Evolutionary conservation across 2,888 invertebrate genomes (phyloP), one percentile per base, ranked within the genome.

Genomic region (Eupithecia insigniata): DNA sequence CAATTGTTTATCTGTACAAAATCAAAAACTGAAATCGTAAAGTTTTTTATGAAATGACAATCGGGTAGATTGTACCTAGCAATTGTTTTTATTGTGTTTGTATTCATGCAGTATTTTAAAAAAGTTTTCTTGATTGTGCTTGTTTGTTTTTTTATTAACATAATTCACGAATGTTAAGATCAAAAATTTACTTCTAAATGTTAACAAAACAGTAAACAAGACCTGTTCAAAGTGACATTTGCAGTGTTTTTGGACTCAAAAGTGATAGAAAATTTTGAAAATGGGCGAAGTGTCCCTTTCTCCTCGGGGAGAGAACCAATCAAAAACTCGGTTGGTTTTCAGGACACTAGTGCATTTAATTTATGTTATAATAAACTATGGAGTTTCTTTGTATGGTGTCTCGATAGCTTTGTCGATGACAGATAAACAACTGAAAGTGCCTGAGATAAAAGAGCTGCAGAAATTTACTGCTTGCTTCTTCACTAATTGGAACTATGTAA

Each of bases 401-500:
- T 77, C 76, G 18, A 67, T 78, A 0, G 70, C 68, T 0, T 2
- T 81, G 0, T 69, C 71, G 0, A 71, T 84, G 0, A 75, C 73
- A 0, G 78, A 76, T 1, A 79, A 84, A 5, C 67, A 79, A 0
- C 6, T 79, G 7, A 74, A 77, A 0, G 80, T 86, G 5, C 80
- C 83, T 0, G 34, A 75, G 2, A 22, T 89, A 0, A 71, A 70
- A 2, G 80, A 81, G 12, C 76, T 86, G n/a, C 82, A 81, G 55
- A 80, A 77, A 60, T 83, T 84, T 32, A 78, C 81, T 0, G 79
- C 84, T 0, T 78, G 79, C 0, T 90, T 87, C 73, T 78, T 89
- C 18, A 89, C 89, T 0, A 89, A 89, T 66, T 89, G 89, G 89
- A 89, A 89, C 72, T 85, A 85, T 72, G 89, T 89, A 26, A 71